Evolutionary conservation across 2,797 vertebrate genomes (phyloP).

Genomic region (Hirundo rustica): DNA sequence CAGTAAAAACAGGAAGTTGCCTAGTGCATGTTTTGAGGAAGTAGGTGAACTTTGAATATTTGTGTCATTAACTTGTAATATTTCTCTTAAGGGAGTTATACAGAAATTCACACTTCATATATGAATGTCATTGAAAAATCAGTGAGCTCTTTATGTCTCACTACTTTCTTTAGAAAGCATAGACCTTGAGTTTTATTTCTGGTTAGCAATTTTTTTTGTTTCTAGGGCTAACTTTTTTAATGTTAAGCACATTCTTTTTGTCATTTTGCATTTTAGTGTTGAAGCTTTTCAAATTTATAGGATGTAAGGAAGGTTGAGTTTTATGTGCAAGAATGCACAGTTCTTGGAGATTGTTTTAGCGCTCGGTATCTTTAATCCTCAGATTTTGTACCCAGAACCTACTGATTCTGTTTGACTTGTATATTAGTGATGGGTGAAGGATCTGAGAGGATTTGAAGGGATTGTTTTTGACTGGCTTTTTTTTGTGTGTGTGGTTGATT

Average conservation of each 20-base stretch:
- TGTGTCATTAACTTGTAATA: not conserved
- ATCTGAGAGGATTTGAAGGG: not conserved
- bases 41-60: not conserved
- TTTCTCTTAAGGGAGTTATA: not conserved
- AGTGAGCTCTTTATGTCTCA: not conserved
- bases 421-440: not conserved
- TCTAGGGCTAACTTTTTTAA: not conserved
- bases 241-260: not conserved
- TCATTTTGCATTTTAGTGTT: not conserved
- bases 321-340: not conserved
- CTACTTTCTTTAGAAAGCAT: not conserved
- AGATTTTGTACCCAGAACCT: not conserved
- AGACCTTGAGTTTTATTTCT: not conserved
- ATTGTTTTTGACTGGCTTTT: not conserved
- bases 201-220: not conserved
- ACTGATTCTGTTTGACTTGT: not conserved
- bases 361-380: not conserved
- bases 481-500: not conserved
- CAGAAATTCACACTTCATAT: not conserved
- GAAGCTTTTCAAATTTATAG: not conserved
- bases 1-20: not conserved
- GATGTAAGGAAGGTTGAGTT: not conserved
- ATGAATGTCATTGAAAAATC: not conserved
- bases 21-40: not conserved
- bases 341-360: not conserved